Evolutionary conservation across 2,113 vertebrate genomes (phyloP).

Genomic region (Anthoscopus minutus): DNA sequence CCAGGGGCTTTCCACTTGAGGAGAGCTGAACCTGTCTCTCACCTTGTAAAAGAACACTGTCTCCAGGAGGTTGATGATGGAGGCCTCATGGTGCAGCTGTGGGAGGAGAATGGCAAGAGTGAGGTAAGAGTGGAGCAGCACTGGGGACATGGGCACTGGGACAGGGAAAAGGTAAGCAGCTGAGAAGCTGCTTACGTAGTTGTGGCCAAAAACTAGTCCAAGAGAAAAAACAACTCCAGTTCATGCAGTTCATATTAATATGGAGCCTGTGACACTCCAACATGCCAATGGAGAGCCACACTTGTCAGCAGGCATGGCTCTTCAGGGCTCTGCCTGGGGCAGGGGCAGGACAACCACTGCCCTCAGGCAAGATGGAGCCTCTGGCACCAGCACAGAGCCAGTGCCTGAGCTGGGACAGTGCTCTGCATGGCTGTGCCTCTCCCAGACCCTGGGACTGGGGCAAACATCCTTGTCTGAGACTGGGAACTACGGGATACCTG

Average conservation of each 20-base stretch:
- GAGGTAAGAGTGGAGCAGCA: neutral
- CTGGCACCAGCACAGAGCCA: neutral
- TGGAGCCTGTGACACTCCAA: neutral
- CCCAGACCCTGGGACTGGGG: neutral
- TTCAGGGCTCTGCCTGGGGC: neutral
- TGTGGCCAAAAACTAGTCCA: neutral
- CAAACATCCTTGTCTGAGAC: neutral
- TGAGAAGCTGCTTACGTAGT: neutral
- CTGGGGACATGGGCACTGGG: fast-evolving
- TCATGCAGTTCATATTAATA: neutral
- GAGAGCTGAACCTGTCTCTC: neutral
- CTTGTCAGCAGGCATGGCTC: neutral
- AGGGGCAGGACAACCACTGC: neutral
- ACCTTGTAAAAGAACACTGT: slow-evolving; percentile 92
- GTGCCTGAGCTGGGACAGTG: neutral
- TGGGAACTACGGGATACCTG: neutral
- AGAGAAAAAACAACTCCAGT: neutral
- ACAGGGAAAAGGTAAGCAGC: neutral
- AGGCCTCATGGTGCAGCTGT: slow-evolving; percentile 91
- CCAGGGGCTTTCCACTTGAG: neutral
- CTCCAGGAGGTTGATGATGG: slow-evolving; percentile 91
- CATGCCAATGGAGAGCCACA: neutral
- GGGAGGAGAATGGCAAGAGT: neutral
- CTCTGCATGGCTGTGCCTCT: neutral
- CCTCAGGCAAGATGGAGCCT: neutral